Evolutionary conservation across 2,797 vertebrate genomes (phyloP), one percentile per base, ranked within the genome.

Genomic region (Lepus townsendii): DNA sequence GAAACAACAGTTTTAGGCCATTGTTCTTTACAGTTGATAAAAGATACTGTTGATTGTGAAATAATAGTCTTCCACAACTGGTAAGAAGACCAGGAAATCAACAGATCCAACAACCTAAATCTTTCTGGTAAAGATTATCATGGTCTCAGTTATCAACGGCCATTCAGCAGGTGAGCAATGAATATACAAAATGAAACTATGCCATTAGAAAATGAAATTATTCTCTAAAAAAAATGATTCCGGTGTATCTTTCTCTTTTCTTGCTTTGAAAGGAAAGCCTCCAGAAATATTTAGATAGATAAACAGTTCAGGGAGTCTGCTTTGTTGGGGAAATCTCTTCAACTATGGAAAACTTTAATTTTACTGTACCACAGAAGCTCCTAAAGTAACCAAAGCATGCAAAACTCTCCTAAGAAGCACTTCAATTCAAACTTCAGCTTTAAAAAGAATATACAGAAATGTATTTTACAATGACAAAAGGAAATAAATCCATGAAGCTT

Each of bases 341-440:
- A 57, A 42, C 60, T 82, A 26, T 68, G 54, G 66, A 73, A 83
- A 76, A 71, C 19, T 35, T 91, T 30, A 66, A 89, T 68, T 93
- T 82, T 27, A 82, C 63, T 72, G 90, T 79, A 89, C 2, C 13
- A 30, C 12, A 35, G 9, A 35, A 63, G 35, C 24, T 77, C 94
- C 69, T 66, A 54, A 38, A 62, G 35, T 27, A 86, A 22, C 7
- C 24, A 76, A 79, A 32, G 54, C 20, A 82, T 3, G 24, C 9
- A 85, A 68, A 35, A 83, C 14, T 54, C 13, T 30, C 20, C 66
- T 87, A 11, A 77, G 32, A 92, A 93, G 32, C 77, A 27, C 95
- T 85, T 63, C 88, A 60, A 66, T 62, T 62, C 27, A 54, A 88
- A 84, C 38, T 75, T 50, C 35, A 76, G 6, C 0, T 7, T 85